These are phyloP conservation scores for Nomada fucata DNA, from an alignment of 2,888 invertebrate species.

Conservation along the genomic window DNA sequence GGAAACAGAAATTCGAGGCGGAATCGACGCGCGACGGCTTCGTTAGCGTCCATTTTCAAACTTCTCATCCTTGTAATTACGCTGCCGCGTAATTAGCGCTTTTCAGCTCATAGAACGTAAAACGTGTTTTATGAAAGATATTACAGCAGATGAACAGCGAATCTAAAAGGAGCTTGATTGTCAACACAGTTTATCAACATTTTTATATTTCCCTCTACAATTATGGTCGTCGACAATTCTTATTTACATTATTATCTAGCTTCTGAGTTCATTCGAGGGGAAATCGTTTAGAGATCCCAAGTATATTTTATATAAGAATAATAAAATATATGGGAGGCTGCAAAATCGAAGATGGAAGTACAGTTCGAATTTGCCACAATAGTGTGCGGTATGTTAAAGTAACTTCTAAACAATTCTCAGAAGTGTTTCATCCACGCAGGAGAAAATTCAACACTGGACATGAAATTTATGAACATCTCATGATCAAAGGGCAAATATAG, in stretches of 20 bases:
- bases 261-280: too few relatives aligned
- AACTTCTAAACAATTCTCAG: too few relatives aligned
- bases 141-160: not conserved
- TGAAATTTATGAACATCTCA: too few relatives aligned
- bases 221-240: not conserved
- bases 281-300: not conserved
- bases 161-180: not conserved
- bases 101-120: conserved; percentile 8
- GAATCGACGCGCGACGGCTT: conserved; percentile 14
- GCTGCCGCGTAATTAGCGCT: conserved; percentile 26
- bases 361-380: too few relatives aligned
- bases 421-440: too few relatives aligned
- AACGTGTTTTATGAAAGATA: not conserved
- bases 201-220: not conserved
- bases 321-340: not conserved
- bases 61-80: conserved; percentile 16
- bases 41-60: conserved; percentile 41
- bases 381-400: too few relatives aligned
- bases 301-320: not conserved
- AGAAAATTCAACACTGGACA: too few relatives aligned
- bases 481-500: not conserved
- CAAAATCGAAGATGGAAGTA: not conserved
- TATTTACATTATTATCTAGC: too few relatives aligned
- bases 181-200: not conserved
- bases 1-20: conserved; percentile 24